Base-by-base conservation (phyloP, 1,140 invertebrate species). In the Rhopalosiphum padi region DNA sequence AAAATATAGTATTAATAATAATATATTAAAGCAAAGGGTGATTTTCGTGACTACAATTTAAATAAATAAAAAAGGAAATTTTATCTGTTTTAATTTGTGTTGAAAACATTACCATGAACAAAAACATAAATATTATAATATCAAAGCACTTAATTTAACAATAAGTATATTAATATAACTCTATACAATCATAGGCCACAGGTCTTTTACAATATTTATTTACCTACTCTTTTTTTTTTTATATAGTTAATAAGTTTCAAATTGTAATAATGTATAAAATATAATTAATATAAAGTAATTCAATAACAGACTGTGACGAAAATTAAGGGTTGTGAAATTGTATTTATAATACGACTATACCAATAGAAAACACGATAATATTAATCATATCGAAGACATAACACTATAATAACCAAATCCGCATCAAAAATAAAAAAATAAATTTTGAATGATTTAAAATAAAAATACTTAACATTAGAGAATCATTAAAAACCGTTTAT, bases 261-360 rank as follows among this genome's bases (percentile, higher is more conserved):
- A 90, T 43, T 60, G n/a, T 68, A 90, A 90, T 55, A 89, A 77
- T 77, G 60, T 89, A 89, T 23, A 48, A 77, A 88, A 51, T 53
- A 89, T 90, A 43, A 68, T 90, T 90, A 55, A 90, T 90, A 41
- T 90, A 90, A 86, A 92, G n/a, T 83, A 51, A 93, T 41, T 85
- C 48, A 93, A 46, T 93, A 43, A 93, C 91, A 93, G 91, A 93
- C 91, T 93, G 90, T 83, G 91, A 93, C 77, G 91, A 86, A 93
- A 93, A 93, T 83, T 93, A 93, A 93, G 91, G 91, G 91, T 93
- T 93, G 91, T 93, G 91, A 93, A 93, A 85, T 85, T 93, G 82
- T 93, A 93, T 86, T 93, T 51, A 93, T 43, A 41, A 93, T 55
- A 53, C 48, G 77, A 53, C 55, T 91, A 43, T 68, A 18, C 30